Evolutionary conservation across 2,797 vertebrate genomes (phyloP).

Genomic region (Sebastes glaucus): DNA sequence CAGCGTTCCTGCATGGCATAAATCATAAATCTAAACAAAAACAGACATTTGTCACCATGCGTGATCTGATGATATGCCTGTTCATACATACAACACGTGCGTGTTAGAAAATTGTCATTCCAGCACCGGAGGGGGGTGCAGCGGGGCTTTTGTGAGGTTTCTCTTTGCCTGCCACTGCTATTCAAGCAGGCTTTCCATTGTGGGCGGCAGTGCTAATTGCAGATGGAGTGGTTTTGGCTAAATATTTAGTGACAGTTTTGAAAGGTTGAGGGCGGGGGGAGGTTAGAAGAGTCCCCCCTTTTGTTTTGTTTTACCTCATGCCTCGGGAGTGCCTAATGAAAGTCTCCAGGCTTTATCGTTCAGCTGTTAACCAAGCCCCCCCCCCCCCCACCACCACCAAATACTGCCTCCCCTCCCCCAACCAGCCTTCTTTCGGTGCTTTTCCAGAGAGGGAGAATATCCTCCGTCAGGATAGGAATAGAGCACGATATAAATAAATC

Average conservation of each 20-base stretch:
- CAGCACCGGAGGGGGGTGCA: slow-evolving; percentile 3
- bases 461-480: slow-evolving; percentile 76
- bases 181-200: slow-evolving; percentile 57
- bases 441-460: slow-evolving; percentile 71
- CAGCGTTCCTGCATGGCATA: background rate
- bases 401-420: slow-evolving; percentile 55
- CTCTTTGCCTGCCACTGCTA: slow-evolving; percentile 30
- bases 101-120: slow-evolving; percentile 38
- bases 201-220: slow-evolving; percentile 71
- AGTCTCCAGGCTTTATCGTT: slow-evolving; percentile 58
- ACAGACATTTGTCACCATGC: slow-evolving; percentile 7
- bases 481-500: slow-evolving; percentile 81
- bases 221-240: slow-evolving; percentile 64
- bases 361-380: slow-evolving; percentile 43
- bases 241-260: slow-evolving; percentile 75
- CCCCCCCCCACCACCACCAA: background rate
- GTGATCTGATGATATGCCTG: slow-evolving; percentile 16
- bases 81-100: slow-evolving; percentile 16
- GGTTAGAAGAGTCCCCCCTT: slow-evolving; percentile 37
- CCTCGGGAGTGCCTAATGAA: slow-evolving; percentile 58
- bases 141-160: slow-evolving; percentile 44
- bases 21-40: background rate
- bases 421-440: slow-evolving; percentile 50
- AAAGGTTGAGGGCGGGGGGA: slow-evolving; percentile 47
- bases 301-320: slow-evolving; percentile 61